Evolutionary conservation across 2,113 vertebrate species (phyloP).

Genomic region (Eulacestoma nigropectus): DNA sequence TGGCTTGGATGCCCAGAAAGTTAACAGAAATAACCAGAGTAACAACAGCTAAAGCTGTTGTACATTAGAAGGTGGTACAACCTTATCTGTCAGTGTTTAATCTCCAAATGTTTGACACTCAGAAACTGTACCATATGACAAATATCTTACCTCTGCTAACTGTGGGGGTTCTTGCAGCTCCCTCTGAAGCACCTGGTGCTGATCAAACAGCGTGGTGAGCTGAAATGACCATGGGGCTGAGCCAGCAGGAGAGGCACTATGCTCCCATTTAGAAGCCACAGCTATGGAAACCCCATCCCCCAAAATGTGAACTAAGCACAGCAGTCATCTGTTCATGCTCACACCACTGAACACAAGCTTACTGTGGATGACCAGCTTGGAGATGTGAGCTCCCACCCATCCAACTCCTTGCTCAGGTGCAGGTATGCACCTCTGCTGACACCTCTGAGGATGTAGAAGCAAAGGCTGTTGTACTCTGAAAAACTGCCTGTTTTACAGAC

Average conservation of each 20-base stretch:
- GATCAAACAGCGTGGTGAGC: background rate
- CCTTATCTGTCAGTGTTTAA: background rate
- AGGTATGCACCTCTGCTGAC: background rate
- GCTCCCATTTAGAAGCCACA: background rate
- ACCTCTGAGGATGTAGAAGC: background rate
- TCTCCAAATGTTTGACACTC: background rate
- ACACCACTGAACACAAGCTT: background rate
- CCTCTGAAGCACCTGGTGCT: background rate
- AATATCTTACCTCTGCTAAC: background rate
- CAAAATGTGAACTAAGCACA: background rate
- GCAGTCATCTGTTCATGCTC: background rate
- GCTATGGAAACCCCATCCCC: background rate
- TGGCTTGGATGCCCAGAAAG: background rate
- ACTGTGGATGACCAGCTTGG: background rate
- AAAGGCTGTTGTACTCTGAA: background rate
- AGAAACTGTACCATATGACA: background rate
- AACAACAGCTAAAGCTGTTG: background rate
- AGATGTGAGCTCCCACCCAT: accelerated
- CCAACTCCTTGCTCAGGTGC: background rate
- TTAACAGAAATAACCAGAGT: background rate
- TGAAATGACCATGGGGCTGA: background rate
- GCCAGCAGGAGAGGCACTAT: background rate
- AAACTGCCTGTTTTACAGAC: background rate
- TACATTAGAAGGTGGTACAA: background rate
- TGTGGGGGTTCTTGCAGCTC: background rate